Evolutionary conservation across 2,797 vertebrate species (phyloP).

Genomic region (Chrysolophus pictus): DNA sequence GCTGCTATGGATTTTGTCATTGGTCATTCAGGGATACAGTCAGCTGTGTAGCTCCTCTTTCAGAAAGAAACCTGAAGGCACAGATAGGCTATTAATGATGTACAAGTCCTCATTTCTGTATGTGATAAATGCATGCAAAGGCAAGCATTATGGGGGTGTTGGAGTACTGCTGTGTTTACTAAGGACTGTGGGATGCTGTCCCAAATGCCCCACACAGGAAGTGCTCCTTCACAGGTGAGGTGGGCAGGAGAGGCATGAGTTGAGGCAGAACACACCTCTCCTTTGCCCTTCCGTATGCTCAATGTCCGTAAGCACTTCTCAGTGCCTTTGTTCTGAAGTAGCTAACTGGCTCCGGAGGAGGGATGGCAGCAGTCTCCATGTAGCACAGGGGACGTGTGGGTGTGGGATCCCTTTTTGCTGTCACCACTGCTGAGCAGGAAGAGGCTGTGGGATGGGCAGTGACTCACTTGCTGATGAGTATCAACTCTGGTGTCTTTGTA

Average conservation of each 20-base stretch:
- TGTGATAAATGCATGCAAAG: not conserved
- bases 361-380: not conserved
- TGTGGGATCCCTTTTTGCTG: not conserved
- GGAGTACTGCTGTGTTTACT: not conserved
- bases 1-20: not conserved
- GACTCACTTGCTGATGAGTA: conserved; percentile 52
- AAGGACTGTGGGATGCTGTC: not conserved
- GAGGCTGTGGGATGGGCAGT: conserved; percentile 13
- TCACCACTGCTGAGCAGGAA: not conserved
- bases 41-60: not conserved
- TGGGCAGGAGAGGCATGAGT: not conserved
- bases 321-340: not conserved
- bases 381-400: not conserved
- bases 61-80: not conserved
- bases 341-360: accelerated
- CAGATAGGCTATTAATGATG: not conserved
- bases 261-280: not conserved
- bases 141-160: not conserved
- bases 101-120: not conserved
- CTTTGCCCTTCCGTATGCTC: accelerated
- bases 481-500: not conserved
- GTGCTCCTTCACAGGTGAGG: not conserved
- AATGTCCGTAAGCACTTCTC: not conserved
- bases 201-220: not conserved
- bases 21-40: not conserved